phyloP scores from a whole-genome alignment of 2,113 vertebrate genomes.

The Tragelaphus scriptus region DNA sequence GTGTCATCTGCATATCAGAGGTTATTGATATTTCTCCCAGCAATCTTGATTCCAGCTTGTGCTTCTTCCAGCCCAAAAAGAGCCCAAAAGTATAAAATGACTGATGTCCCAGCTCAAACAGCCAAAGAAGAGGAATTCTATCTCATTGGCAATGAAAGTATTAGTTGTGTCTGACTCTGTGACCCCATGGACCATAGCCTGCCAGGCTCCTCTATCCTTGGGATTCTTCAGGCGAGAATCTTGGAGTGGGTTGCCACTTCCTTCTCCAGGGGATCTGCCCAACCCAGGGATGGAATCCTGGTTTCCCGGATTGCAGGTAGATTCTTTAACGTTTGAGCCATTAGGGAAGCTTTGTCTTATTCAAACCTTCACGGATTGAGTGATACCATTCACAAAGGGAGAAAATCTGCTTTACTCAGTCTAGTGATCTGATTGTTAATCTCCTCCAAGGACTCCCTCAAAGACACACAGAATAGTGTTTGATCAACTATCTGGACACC shows the following conservation, averaged over 20 bases:
- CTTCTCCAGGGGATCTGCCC: neutral
- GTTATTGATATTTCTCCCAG: too few species aligned
- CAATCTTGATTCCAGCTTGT: too few species aligned
- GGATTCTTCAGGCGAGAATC: neutral
- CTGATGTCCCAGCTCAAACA: neutral
- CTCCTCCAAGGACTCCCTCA: neutral
- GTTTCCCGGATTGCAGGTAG: neutral
- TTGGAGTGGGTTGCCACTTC: neutral
- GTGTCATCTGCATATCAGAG: too few species aligned
- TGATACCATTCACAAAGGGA: neutral
- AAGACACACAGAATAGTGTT: neutral
- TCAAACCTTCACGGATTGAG: neutral
- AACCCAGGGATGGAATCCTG: rapidly evolving
- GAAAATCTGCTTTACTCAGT: neutral
- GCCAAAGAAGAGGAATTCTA: too few species aligned
- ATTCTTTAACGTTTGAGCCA: neutral
- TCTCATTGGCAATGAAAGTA: neutral
- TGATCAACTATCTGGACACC: neutral
- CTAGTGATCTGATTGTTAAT: neutral
- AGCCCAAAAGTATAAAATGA: neutral
- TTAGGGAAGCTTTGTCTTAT: neutral
- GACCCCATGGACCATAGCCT: rapidly evolving
- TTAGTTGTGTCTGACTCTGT: neutral
- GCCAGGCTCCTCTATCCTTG: neutral
- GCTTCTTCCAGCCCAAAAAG: neutral